Evolutionary conservation across 2,113 vertebrate genomes (phyloP).

Genomic region (Crotalus helleri): DNA sequence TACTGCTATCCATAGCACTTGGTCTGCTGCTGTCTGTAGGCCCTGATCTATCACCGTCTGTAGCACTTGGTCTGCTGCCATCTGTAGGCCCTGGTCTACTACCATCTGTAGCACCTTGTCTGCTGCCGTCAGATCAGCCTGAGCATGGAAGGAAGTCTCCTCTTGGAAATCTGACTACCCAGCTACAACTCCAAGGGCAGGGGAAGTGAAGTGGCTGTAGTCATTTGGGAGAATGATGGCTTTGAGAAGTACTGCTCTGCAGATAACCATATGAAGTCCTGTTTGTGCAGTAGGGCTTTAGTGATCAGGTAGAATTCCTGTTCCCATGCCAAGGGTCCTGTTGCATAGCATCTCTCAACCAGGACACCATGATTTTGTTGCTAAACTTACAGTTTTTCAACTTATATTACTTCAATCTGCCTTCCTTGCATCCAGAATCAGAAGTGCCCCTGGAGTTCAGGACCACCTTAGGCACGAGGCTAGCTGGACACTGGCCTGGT

Average conservation of each 20-base stretch:
- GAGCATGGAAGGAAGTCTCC: background rate
- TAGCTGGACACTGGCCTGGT: background rate
- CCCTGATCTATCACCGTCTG: too few relatives aligned
- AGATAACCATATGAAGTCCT: background rate
- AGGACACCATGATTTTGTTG: background rate
- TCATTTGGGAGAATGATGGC: background rate
- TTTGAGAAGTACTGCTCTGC: background rate
- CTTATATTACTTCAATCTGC: background rate
- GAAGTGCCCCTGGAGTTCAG: background rate
- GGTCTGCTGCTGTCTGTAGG: too few relatives aligned
- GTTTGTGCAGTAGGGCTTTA: background rate
- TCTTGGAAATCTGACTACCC: background rate
- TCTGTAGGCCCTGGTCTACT: too few relatives aligned
- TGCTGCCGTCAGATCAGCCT: background rate
- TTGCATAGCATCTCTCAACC: background rate
- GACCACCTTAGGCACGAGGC: background rate
- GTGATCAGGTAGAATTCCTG: background rate
- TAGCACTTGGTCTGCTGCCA: too few relatives aligned
- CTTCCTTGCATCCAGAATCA: background rate
- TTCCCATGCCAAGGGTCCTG: background rate
- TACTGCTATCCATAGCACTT: too few relatives aligned
- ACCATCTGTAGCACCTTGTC: too few relatives aligned
- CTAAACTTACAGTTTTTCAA: background rate
- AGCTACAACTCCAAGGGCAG: background rate
- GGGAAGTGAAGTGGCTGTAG: background rate